These are phyloP conservation scores for Genyomyrus donnyi DNA, from an alignment of 2,113 vertebrate species.

Conservation along the genomic window DNA sequence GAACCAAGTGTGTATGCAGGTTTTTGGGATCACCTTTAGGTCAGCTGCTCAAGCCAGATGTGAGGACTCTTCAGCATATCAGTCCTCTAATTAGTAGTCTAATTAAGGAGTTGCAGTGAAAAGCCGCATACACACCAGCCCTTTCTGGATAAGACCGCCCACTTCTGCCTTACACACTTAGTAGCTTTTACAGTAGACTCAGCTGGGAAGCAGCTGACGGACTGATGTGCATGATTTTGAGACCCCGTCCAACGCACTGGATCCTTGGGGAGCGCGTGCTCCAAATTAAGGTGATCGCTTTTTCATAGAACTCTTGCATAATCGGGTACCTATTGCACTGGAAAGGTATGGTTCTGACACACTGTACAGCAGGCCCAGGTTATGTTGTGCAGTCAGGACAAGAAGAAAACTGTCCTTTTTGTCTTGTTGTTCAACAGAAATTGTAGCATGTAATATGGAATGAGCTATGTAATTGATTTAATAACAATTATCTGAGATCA, in stretches of 20 bases:
- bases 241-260: background rate
- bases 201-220: background rate
- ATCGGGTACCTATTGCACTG: background rate
- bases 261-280: background rate
- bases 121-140: background rate
- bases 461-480: background rate
- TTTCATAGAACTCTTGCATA: background rate
- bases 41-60: too few species aligned
- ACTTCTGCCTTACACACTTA: background rate
- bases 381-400: background rate
- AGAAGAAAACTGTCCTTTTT: background rate
- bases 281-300: background rate
- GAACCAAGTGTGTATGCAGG: too few species aligned
- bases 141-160: background rate
- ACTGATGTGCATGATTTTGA: background rate
- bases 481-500: background rate
- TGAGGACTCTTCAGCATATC: background rate
- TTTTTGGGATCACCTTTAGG: too few species aligned
- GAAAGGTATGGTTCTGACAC: background rate
- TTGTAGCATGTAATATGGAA: background rate
- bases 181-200: background rate
- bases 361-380: background rate
- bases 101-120: background rate
- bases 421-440: background rate
- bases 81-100: too few species aligned